Evolutionary conservation across 1,140 invertebrate species (phyloP).

Genomic region (Thaumatotibia leucotreta): DNA sequence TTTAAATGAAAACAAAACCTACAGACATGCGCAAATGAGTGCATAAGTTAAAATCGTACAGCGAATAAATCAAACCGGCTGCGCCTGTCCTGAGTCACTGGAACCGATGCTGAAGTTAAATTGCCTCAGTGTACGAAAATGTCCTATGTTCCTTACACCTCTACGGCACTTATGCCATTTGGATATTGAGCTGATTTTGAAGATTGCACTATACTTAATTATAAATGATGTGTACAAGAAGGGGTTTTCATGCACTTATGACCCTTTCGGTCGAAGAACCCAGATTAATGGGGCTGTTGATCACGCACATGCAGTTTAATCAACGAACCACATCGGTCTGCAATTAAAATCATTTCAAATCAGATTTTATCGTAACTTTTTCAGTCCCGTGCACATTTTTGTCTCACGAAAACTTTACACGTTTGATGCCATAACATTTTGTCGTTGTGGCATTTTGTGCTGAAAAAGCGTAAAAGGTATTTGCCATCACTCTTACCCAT

Average conservation of each 20-base stretch:
- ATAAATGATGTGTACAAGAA: not conserved
- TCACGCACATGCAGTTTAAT: not conserved
- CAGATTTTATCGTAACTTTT: too few species aligned
- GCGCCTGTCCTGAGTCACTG: not conserved
- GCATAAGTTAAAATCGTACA: slow-evolving; percentile 13
- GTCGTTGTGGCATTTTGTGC: too few species aligned
- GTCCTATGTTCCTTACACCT: not conserved
- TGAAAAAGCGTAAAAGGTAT: too few species aligned
- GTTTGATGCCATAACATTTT: too few species aligned
- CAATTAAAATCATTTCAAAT: not conserved
- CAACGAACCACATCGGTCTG: not conserved
- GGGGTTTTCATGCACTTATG: not conserved
- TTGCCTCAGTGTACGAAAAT: not conserved
- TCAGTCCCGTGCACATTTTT: too few species aligned
- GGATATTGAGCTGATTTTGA: not conserved
- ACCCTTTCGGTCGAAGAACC: not conserved
- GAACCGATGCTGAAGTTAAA: not conserved
- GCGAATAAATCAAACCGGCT: slow-evolving; percentile 7
- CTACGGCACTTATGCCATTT: not conserved
- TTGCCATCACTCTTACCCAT: too few species aligned
- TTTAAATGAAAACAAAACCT: not conserved
- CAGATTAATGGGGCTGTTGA: not conserved
- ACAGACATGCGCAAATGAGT: slow-evolving; percentile 11
- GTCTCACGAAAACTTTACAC: too few species aligned
- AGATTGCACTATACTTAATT: not conserved